Conservation (phyloP, 2,888 invertebrate genomes). For the Apeira syringaria region DNA sequence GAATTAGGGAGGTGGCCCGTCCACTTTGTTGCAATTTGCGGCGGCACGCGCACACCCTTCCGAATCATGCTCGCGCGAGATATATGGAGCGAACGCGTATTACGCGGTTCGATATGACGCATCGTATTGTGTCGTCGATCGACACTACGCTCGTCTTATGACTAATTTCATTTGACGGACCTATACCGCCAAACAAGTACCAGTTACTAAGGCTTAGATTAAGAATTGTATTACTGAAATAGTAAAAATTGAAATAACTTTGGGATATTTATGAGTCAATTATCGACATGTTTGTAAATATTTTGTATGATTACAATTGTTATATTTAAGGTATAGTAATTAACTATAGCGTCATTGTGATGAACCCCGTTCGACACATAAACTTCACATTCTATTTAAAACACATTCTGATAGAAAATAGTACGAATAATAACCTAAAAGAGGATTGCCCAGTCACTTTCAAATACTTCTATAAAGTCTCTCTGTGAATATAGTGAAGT, state of each 20-base stretch:
- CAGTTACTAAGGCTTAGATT: no score
- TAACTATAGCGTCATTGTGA: no score
- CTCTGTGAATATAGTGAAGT: constrained; percentile 9
- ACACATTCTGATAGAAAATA: not conserved
- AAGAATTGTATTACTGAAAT: no score
- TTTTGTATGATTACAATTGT: no score
- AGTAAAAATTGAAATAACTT: no score
- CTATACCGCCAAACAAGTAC: no score
- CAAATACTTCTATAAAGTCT: constrained; percentile 11
- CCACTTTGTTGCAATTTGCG: constrained; percentile 67
- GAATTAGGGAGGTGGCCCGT: constrained; percentile 52
- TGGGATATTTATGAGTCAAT: no score
- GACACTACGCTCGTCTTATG: no score
- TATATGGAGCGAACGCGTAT: constrained; percentile 9
- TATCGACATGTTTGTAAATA: no score
- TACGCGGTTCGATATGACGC: constrained; percentile 11
- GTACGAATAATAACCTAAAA: not conserved
- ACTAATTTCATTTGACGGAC: constrained; percentile 3
- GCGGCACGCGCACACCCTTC: constrained; percentile 46
- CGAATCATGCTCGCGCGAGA: constrained; percentile 26
- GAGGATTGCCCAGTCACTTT: constrained; percentile 5
- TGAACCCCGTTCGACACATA: no score
- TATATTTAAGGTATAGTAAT: no score
- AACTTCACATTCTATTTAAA: no score
- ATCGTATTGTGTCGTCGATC: constrained; percentile 4